phyloP scores from a whole-genome alignment of 2,113 vertebrate genomes.

The Kobus ellipsiprymnus region DNA sequence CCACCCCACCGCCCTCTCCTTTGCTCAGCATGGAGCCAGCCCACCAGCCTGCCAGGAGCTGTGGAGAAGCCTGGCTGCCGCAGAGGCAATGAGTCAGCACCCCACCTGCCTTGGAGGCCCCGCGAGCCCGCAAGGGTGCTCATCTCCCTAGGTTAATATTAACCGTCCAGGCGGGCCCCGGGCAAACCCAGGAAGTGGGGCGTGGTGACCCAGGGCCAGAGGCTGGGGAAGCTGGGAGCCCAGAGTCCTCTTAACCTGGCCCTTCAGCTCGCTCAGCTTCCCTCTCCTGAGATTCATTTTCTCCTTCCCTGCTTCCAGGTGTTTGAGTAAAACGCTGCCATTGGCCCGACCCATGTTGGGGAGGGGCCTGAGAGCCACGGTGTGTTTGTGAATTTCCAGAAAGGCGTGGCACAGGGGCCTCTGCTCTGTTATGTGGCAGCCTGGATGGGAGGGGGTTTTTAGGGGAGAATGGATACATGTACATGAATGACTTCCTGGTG shows the following conservation, averaged over 20 bases:
- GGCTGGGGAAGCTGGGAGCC: background rate
- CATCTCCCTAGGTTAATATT: background rate
- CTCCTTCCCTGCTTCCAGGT: background rate
- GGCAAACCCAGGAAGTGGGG: background rate
- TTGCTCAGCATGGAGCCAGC: background rate
- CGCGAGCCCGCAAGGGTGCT: background rate
- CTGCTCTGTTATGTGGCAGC: background rate
- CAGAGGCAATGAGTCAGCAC: conserved; percentile 30
- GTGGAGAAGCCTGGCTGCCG: background rate
- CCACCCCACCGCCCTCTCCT: too few relatives aligned
- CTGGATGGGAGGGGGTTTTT: background rate
- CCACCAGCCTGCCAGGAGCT: background rate
- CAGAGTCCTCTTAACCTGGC: background rate
- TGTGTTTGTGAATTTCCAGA: background rate
- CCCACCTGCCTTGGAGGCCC: background rate
- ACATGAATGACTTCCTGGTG: background rate
- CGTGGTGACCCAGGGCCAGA: background rate
- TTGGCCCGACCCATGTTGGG: accelerated
- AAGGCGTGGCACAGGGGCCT: background rate
- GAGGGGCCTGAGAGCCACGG: background rate
- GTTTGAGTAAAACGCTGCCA: background rate
- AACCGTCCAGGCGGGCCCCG: background rate
- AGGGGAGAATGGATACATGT: background rate
- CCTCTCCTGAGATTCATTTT: background rate
- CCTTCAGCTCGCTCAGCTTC: background rate